Conservation (phyloP, 2,113 vertebrate genomes). For the Anas platyrhynchos region DNA sequence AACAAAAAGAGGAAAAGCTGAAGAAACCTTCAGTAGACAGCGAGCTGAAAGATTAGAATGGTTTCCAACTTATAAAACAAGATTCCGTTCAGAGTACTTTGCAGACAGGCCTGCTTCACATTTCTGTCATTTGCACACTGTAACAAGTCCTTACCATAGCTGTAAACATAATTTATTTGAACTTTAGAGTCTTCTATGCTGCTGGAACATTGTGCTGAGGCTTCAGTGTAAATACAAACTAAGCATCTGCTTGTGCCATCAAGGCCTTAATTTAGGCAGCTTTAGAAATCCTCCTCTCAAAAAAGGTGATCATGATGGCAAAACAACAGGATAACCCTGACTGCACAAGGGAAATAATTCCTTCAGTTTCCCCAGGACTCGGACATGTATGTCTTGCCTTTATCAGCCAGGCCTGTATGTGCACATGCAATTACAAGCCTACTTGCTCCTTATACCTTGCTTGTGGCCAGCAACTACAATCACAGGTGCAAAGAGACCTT, state of each 20-base stretch:
- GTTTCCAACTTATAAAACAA: slow-evolving; percentile 18
- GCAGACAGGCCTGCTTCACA: not conserved
- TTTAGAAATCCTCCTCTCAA: not conserved
- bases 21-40: not conserved
- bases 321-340: not conserved
- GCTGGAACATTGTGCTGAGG: not conserved
- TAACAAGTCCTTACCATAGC: not conserved
- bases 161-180: slow-evolving; percentile 5
- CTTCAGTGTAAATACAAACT: not conserved
- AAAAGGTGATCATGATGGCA: not conserved
- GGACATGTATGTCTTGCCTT: fast-evolving
- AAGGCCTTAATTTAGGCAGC: not conserved
- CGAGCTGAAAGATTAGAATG: not conserved
- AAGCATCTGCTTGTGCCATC: not conserved
- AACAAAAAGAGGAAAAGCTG: not conserved
- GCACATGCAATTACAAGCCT: fast-evolving
- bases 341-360: fast-evolving
- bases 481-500: no score
- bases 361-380: not conserved
- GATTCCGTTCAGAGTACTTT: not conserved
- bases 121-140: not conserved
- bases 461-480: not conserved
- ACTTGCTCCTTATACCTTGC: not conserved
- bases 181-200: not conserved
- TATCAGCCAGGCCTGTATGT: not conserved